Percentiles rank a stretch among this genome's conserved stretches.
These are phyloP conservation scores for Oegoconia quadripuncta DNA, from an alignment of 2,888 invertebrate species.

Conservation along the genomic window DNA sequence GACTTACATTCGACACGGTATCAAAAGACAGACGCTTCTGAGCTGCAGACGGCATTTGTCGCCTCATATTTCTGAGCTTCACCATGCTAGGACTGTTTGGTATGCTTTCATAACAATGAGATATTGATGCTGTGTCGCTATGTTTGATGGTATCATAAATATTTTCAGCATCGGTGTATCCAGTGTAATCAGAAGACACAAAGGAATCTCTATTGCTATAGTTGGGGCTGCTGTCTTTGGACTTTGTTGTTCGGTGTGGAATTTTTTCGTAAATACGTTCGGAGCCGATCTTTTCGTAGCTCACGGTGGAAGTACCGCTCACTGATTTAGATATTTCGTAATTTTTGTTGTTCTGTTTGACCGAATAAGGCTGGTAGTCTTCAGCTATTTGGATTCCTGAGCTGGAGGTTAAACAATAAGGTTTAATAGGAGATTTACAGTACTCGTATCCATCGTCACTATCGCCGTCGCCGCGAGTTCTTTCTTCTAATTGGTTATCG, in stretches of 20 bases:
- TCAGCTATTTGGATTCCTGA: constrained; percentile 75
- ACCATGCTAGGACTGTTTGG: constrained; percentile 73
- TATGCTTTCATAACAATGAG: constrained; percentile 81
- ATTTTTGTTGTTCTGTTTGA: constrained; percentile 48
- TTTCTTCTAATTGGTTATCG: constrained; percentile 58
- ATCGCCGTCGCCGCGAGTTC: constrained; percentile 68
- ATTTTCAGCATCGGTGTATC: constrained; percentile 75
- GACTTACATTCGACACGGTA: constrained; percentile 69
- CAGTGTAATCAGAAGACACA: constrained; percentile 57
- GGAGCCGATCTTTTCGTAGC: constrained; percentile 70
- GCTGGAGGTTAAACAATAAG: constrained; percentile 63
- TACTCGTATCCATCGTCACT: constrained; percentile 75
- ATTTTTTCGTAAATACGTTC: constrained; percentile 74
- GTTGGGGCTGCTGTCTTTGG: constrained; percentile 60
- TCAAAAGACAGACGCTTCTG: constrained; percentile 69
- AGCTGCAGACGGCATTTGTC: constrained; percentile 51
- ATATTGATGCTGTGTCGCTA: constrained; percentile 65
- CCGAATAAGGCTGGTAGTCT: constrained; percentile 59
- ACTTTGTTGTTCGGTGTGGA: constrained; percentile 49
- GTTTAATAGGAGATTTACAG: constrained; percentile 67
- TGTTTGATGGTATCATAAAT: constrained; percentile 82
- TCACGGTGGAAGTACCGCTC: constrained; percentile 66
- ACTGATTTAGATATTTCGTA: constrained; percentile 65
- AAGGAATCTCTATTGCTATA: constrained; percentile 62
- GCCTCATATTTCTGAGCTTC: constrained; percentile 57